Evolutionary conservation across 2,797 vertebrate species (phyloP), one percentile per base, ranked within the genome.

Genomic region (Alcedo quadribrachys): DNA sequence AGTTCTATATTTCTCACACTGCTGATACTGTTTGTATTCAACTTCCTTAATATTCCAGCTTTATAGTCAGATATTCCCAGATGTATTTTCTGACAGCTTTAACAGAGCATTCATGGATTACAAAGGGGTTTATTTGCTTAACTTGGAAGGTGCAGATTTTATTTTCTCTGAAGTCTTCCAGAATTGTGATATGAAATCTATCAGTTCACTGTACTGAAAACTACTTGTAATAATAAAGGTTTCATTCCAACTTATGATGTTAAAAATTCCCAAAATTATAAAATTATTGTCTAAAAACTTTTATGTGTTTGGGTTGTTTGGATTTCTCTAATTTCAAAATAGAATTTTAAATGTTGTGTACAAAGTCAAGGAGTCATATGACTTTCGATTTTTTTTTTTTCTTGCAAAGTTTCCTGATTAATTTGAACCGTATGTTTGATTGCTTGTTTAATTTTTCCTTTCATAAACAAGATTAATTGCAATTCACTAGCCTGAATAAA

Each of bases 381-480:
- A 33, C 8, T 82, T 91, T 91, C 77, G 27, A 75, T 82, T 85
- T 6, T 10, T 94, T 96, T 95, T 95, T 95, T 93, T 85, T 50
- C 62, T 87, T 69, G 60, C 97, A 96, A 92, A 89, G 58, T 61
- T 86, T 83, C 88, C 86, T 91, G 71, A 92, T 2, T 4, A 86
- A 88, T 92, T 90, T 90, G 57, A 90, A 73, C 85, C 83, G 73
- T 85, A 86, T 53, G 33, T 94, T 95, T 91, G 85, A 93, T 90
- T 91, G 79, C 86, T 79, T 88, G 86, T 94, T 96, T 94, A 87
- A 90, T 95, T 94, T 94, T 93, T 58, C 79, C 73, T 95, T 91
- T 62, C 79, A 89, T 94, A 92, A 96, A 94, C 81, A 92, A 94
- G 73, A 94, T 92, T 94, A 93, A 96, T 94, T 92, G 58, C 88